Evolutionary conservation across 2,888 invertebrate genomes (phyloP).

Genomic region (Romanomermis culicivorax): DNA sequence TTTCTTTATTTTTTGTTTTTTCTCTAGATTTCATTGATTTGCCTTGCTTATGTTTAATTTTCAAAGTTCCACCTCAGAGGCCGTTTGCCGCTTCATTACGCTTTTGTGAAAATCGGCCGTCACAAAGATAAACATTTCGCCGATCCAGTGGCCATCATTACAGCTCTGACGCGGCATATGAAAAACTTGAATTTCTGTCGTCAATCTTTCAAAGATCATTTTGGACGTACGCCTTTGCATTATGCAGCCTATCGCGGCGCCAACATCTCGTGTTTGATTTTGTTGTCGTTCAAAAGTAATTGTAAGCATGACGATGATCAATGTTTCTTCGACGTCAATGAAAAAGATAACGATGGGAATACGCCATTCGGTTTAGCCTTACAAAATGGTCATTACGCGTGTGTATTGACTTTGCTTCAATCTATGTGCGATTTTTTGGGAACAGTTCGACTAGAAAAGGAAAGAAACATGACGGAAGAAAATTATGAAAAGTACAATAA

Average conservation of each 20-base stretch:
- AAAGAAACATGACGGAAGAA: neutral
- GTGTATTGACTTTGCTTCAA: slow-evolving; percentile 19
- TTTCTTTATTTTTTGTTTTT: too few species aligned
- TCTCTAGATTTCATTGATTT: too few species aligned
- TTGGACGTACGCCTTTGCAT: slow-evolving; percentile 31
- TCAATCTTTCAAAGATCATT: slow-evolving; percentile 20
- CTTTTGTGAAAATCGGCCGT: slow-evolving; percentile 30
- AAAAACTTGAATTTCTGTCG: neutral
- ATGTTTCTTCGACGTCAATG: too few species aligned
- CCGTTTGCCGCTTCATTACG: slow-evolving; percentile 34
- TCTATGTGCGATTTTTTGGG: slow-evolving; percentile 7
- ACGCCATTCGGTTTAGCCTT: slow-evolving; percentile 34
- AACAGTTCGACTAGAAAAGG: neutral
- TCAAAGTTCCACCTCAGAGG: too few species aligned
- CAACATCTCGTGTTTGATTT: slow-evolving; percentile 33
- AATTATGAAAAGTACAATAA: slow-evolving; percentile 2
- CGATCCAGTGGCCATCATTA: slow-evolving; percentile 19
- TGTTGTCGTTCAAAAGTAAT: slow-evolving; percentile 15
- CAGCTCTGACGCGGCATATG: slow-evolving; percentile 14
- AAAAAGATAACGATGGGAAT: slow-evolving; percentile 31
- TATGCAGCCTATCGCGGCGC: slow-evolving; percentile 34
- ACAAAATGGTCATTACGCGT: slow-evolving; percentile 31
- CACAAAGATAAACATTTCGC: slow-evolving; percentile 14
- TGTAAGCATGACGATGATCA: too few species aligned
- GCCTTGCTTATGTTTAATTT: too few species aligned